phyloP scores from a whole-genome alignment of 2,888 invertebrate genomes.

The Yponomeuta evonymella region DNA sequence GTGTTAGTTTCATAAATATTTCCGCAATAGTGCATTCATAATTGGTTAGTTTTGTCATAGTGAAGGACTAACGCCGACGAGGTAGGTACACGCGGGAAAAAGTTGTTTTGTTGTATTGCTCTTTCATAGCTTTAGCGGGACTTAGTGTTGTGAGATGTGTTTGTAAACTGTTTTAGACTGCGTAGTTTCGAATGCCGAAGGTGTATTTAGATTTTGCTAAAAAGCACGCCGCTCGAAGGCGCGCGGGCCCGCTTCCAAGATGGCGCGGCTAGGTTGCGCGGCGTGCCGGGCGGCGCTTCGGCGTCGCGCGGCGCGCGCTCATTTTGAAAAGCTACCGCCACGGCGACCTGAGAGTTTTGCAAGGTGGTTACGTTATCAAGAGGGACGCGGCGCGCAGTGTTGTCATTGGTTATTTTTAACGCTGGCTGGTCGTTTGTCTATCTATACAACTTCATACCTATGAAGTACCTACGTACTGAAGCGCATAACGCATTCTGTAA shows the following conservation, averaged over 20 bases:
- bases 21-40: constrained; percentile 38
- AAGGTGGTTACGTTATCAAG: constrained; percentile 48
- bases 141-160: neutral
- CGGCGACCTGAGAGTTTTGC: constrained; percentile 50
- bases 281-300: constrained; percentile 65
- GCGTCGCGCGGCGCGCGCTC: constrained; percentile 51
- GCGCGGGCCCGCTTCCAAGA: constrained; percentile 54
- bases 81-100: constrained; percentile 63
- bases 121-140: constrained; percentile 12
- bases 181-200: neutral
- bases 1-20: constrained; percentile 29
- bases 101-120: constrained; percentile 25
- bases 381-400: constrained; percentile 51
- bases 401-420: constrained; percentile 74
- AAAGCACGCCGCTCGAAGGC: constrained; percentile 58
- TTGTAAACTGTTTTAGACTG: neutral
- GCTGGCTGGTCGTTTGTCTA: constrained; percentile 36
- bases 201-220: neutral
- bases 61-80: constrained; percentile 37
- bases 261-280: constrained; percentile 46
- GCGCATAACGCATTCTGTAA: constrained; percentile 50
- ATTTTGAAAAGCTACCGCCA: constrained; percentile 29
- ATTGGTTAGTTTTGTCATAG: neutral
- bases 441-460: constrained; percentile 12
- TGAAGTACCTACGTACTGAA: constrained; percentile 32